phyloP scores from a whole-genome alignment of 2,888 invertebrate species.

The Sylvicola cinctus region DNA sequence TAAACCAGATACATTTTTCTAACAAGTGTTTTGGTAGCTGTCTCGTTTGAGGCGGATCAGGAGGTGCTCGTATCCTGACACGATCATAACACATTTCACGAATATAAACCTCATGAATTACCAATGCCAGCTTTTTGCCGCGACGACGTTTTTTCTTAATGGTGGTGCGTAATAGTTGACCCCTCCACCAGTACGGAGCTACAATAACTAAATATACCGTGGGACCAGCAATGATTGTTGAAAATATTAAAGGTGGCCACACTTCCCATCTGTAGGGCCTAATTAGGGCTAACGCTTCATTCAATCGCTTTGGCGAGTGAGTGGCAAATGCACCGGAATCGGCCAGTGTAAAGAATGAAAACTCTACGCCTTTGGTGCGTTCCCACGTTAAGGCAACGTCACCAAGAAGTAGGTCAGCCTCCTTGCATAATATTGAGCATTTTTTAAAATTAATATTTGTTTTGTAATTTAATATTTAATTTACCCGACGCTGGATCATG shows the following conservation, averaged over 20 bases:
- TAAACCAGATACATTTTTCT: slow-evolving; percentile 50
- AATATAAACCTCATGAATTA: slow-evolving; percentile 17
- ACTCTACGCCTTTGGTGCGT: slow-evolving; percentile 47
- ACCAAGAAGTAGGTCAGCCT: slow-evolving; percentile 51
- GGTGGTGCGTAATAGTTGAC: neutral
- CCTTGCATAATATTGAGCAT: slow-evolving; percentile 20
- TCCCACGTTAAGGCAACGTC: slow-evolving; percentile 57
- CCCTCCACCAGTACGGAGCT: slow-evolving; percentile 25
- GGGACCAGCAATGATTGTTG: slow-evolving; percentile 43
- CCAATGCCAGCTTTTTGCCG: neutral
- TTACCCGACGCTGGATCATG: slow-evolving; percentile 44
- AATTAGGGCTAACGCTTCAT: slow-evolving; percentile 51
- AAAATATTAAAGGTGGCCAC: slow-evolving; percentile 48
- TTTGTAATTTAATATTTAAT: slow-evolving; percentile 2
- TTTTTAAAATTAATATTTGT: slow-evolving; percentile 2
- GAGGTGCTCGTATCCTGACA: slow-evolving; percentile 8
- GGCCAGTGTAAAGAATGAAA: slow-evolving; percentile 53
- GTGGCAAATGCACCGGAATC: slow-evolving; percentile 60
- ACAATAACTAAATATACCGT: slow-evolving; percentile 45
- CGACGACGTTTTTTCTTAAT: neutral
- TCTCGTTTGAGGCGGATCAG: too few relatives aligned
- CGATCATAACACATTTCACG: slow-evolving; percentile 16
- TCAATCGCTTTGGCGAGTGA: slow-evolving; percentile 48
- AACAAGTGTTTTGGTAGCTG: slow-evolving; percentile 24
- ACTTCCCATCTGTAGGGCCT: slow-evolving; percentile 56